Percentiles rank a stretch among this genome's conserved stretches.
These are phyloP conservation scores for Sorex araneus DNA, from an alignment of 2,113 vertebrate species.

Conservation along the genomic window DNA sequence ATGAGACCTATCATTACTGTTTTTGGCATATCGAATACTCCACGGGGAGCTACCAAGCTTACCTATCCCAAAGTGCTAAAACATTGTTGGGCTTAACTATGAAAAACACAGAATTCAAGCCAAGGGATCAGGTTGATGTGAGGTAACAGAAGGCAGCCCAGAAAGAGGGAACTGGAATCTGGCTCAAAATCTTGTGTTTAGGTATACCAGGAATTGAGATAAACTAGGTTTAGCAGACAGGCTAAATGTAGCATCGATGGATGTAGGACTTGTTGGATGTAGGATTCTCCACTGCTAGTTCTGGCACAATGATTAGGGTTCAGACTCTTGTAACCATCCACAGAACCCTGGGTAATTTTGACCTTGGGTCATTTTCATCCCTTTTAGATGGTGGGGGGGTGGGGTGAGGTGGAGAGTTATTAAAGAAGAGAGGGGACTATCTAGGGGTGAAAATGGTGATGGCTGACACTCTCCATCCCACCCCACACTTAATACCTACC, in stretches of 20 bases:
- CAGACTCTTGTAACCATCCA: not conserved
- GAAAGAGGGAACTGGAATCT: not conserved
- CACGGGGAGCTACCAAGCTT: not conserved
- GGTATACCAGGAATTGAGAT: not conserved
- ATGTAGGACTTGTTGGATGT: too few relatives aligned
- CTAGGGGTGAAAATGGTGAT: not conserved
- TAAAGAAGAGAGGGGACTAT: not conserved
- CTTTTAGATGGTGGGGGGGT: too few relatives aligned
- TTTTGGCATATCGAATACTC: too few relatives aligned
- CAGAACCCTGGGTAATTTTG: not conserved
- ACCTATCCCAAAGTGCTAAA: not conserved
- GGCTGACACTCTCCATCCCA: not conserved
- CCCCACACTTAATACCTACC: not conserved
- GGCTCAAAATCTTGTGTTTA: not conserved
- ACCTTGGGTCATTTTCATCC: not conserved
- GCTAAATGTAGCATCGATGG: not conserved
- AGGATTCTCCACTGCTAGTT: not conserved
- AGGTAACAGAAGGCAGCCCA: not conserved
- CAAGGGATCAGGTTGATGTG: constrained; percentile 20
- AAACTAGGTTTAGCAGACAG: not conserved
- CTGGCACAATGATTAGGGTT: not conserved
- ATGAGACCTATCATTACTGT: too few relatives aligned
- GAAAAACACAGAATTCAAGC: constrained; percentile 37
- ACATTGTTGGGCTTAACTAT: constrained; percentile 19
- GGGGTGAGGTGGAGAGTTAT: too few relatives aligned